Base-by-base conservation (phyloP, 1,140 invertebrate genomes). In the Thaumetopoea pityocampa region DNA sequence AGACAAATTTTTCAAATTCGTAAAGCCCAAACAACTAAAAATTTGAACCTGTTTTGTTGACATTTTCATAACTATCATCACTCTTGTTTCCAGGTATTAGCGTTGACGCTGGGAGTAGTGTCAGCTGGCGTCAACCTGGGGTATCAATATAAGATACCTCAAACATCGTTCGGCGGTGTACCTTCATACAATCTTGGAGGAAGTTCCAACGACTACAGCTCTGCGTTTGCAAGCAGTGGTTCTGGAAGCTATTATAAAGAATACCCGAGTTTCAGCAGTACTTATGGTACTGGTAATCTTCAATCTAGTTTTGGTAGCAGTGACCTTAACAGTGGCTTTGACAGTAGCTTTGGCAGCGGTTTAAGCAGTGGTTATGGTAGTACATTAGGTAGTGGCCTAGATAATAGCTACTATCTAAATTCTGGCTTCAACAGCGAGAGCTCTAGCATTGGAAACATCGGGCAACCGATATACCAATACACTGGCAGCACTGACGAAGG, bases 141-240 rank as follows among this genome's bases (percentile, higher is more conserved):
- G 6, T 81, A 78, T 37, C 57, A 77, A 4, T 79, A 81, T 48
- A 66, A 78, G 19, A 49, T 51, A 5, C 73, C 77, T 1, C 46
- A 67, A 4, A 68, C 63, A 4, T 55, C 62, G 0, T 79, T 68
- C 23, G n/a, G n/a, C n/a, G 67, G 62, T 12, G 34, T 60, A n/a
- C 73, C 77, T 2, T 60, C 65, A 5, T 67, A 68, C 22, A 60
- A 63, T 48, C 14, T 42, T 8, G 51, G 54, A 14, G 37, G 33
- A 14, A 55, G 36, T 29, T 52, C 38, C 12, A 45, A 41, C 9
- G 38, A 51, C 9, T 63, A 64, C 26, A 42, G 18, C 26, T 24
- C 44, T 18, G 42, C 29, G 5, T 50, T 35, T 5, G 29, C 29
- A 16, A 9, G 17, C 10, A 15, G 5, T n/a, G 22, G 19, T 4